phyloP scores from a whole-genome alignment of 2,113 vertebrate genomes.

The Oncorhynchus nerka region DNA sequence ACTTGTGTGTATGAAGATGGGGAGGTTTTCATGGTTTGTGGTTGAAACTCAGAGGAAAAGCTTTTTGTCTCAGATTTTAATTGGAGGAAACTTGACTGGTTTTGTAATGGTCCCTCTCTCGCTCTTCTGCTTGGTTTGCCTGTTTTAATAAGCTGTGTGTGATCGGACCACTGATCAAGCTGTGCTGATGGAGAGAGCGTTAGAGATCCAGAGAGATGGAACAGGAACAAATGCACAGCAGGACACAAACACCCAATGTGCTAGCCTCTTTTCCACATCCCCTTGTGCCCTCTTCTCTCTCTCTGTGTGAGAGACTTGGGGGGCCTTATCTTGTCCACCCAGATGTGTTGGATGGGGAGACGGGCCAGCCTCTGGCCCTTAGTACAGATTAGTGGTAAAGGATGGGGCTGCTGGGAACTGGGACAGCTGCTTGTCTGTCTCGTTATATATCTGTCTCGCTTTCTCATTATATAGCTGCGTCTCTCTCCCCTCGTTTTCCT shows the following conservation, averaged over 20 bases:
- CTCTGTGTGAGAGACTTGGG: slow-evolving; percentile 1
- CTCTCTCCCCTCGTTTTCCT: neutral
- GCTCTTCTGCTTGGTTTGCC: slow-evolving; percentile 45
- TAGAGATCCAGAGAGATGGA: neutral
- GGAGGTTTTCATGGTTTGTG: neutral
- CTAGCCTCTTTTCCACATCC: neutral
- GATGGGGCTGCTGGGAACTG: neutral
- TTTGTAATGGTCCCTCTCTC: slow-evolving; percentile 38
- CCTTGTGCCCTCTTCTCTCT: neutral
- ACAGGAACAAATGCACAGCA: neutral
- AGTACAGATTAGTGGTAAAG: slow-evolving; percentile 36
- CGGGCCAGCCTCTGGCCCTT: slow-evolving; percentile 17
- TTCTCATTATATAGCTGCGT: neutral
- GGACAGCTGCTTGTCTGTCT: neutral
- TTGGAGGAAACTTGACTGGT: slow-evolving; percentile 34
- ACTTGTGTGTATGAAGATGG: neutral
- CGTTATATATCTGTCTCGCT: neutral
- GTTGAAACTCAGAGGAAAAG: neutral
- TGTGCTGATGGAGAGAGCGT: slow-evolving; percentile 1
- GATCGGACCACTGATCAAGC: neutral
- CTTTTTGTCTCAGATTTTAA: neutral
- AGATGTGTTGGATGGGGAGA: slow-evolving; percentile 28
- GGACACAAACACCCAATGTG: neutral
- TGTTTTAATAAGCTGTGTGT: slow-evolving; percentile 38
- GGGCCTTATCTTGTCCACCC: slow-evolving; percentile 38